Evolutionary conservation across 2,888 invertebrate genomes (phyloP).

Genomic region (Drosophila ochracea): DNA sequence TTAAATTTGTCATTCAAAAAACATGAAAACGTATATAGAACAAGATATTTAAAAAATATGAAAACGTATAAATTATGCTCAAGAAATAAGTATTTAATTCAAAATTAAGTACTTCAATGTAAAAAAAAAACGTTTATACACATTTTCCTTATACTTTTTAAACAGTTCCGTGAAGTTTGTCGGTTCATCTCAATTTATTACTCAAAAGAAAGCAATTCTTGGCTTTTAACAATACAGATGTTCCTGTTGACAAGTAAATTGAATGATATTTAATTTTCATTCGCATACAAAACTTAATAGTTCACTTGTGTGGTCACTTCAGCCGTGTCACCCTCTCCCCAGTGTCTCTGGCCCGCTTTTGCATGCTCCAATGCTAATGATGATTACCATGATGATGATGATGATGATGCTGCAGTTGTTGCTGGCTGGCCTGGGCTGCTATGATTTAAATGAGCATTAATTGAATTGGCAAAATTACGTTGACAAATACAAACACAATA

Average conservation of each 20-base stretch:
- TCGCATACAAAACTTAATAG: background rate
- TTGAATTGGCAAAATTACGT: slow-evolving; percentile 81
- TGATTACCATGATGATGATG: slow-evolving; percentile 23
- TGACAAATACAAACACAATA: slow-evolving; percentile 70
- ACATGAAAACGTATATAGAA: background rate
- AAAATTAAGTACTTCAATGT: background rate
- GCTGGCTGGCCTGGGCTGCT: slow-evolving; percentile 30
- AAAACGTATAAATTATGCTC: background rate
- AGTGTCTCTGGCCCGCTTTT: slow-evolving; percentile 17
- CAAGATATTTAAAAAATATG: rapidly evolving
- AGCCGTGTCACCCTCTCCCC: background rate
- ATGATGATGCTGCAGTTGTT: slow-evolving; percentile 31
- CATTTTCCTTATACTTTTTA: background rate
- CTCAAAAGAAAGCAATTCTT: background rate
- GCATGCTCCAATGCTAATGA: slow-evolving; percentile 26
- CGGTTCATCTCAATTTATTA: background rate
- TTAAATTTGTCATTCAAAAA: background rate
- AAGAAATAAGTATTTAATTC: background rate
- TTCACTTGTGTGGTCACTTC: background rate
- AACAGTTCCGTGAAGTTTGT: background rate
- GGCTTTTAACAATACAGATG: background rate
- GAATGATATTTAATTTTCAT: slow-evolving; percentile 1
- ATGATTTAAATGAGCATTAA: slow-evolving; percentile 77
- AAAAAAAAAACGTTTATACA: background rate
- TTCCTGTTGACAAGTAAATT: background rate